A percentile compares a stretch with the other conserved stretches of the same genome.
Evolutionary conservation across 2,113 vertebrate species (phyloP).

Genomic region (Pelodiscus sinensis): DNA sequence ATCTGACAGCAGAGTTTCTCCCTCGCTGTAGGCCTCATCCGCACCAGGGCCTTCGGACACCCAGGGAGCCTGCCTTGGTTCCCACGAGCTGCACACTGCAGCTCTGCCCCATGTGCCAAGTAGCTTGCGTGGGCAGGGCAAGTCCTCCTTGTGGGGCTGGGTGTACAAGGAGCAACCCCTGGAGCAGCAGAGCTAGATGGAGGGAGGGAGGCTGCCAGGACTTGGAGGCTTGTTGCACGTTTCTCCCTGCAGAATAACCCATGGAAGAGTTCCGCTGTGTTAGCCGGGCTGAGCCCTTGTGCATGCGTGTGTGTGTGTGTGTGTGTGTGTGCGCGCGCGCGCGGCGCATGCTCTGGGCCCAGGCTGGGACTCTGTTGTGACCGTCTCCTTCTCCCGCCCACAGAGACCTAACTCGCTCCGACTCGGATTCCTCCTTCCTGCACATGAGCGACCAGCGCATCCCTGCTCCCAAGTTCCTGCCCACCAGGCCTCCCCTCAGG

Average conservation of each 20-base stretch:
- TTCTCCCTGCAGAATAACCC: background rate
- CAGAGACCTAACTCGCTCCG: conserved; percentile 93
- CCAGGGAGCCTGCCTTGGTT: background rate
- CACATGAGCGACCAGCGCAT: conserved; percentile 86
- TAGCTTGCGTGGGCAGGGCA: fast-evolving
- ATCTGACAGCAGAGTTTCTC: background rate
- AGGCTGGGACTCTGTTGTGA: fast-evolving
- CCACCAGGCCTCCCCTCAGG: conserved; percentile 83
- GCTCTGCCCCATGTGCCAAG: fast-evolving
- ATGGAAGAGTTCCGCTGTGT: background rate
- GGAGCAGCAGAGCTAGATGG: background rate
- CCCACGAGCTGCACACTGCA: fast-evolving
- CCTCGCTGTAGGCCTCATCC: background rate
- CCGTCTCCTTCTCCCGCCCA: background rate
- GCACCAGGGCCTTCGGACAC: too few relatives aligned
- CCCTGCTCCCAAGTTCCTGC: conserved; percentile 76
- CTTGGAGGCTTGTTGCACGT: background rate
- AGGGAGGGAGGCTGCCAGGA: too few relatives aligned
- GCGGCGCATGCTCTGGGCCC: fast-evolving
- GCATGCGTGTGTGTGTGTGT: background rate
- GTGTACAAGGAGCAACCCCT: fast-evolving
- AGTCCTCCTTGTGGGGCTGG: fast-evolving
- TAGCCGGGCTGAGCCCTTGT: background rate
- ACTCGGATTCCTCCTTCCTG: conserved; percentile 93
- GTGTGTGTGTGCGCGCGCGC: fast-evolving